Conservation (phyloP, 2,888 invertebrate species). For the Tigriopus californicus region DNA sequence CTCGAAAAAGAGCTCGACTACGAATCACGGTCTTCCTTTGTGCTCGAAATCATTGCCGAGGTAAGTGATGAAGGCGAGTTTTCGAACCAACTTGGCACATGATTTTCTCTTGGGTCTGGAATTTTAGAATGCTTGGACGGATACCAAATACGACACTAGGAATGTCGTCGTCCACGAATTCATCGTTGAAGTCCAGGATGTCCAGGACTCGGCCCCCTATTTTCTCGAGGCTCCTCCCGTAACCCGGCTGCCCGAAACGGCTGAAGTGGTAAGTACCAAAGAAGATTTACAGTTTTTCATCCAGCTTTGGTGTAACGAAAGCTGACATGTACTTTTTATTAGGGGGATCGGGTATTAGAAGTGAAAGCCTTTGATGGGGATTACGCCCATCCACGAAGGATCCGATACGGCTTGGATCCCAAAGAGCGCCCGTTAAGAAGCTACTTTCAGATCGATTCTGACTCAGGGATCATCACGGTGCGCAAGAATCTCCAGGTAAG, state of each 20-base stretch:
- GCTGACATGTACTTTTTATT: too few relatives aligned
- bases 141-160: neutral
- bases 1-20: neutral
- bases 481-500: neutral
- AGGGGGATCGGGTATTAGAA: neutral
- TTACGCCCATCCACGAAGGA: neutral
- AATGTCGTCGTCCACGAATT: neutral
- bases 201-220: neutral
- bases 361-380: neutral
- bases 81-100: too few relatives aligned
- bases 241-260: neutral
- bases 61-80: neutral
- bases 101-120: neutral
- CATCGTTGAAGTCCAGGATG: neutral
- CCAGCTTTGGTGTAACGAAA: too few relatives aligned
- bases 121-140: neutral
- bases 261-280: neutral
- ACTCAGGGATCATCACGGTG: neutral
- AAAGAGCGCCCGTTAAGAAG: neutral
- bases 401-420: neutral
- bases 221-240: neutral
- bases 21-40: neutral
- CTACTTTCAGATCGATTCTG: neutral
- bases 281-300: too few relatives aligned
- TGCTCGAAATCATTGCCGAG: neutral